Evolutionary conservation across 2,797 vertebrate genomes (phyloP), one percentile per base, ranked within the genome.

Genomic region (Agapornis canus): DNA sequence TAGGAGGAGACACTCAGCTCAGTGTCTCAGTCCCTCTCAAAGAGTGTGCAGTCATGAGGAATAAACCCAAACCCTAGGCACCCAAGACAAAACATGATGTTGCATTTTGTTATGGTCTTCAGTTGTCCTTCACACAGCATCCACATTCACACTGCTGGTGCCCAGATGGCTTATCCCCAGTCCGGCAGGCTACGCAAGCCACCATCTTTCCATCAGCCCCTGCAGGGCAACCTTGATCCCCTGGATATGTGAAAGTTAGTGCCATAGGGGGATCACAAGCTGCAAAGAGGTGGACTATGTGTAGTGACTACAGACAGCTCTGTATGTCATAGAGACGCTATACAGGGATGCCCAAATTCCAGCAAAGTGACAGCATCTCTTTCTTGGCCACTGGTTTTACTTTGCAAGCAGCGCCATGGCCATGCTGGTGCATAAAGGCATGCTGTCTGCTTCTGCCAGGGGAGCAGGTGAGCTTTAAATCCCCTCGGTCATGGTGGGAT

Each of bases 61-160:
- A 64, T 2, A 9, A 71, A 47, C 31, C 39, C 65, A 83, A 78
- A 72, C 9, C 13, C 65, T 65, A 49, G 47, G 66, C 65, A 92
- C 70, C 45, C 29, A 37, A 89, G 63, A 91, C 83, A 81, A 89
- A 95, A 72, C 70, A 92, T 0, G 0, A 17, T 29, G 13, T 6
- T 82, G 51, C 19, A 6, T 80, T 47, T 82, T 72, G 14, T 59
- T 68, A 0, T 22, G 23, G 18, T 63, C 71, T 70, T 2, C 1
- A 5, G 27, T 88, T 86, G 76, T 89, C 91, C 91, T 91, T 94
- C 92, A 91, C 60, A 11, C 79, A 69, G 49, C 60, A 45, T 16
- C 35, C 0, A 4, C 75, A 73, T 13, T 70, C 83, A 77, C 56
- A 20, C 49, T 51, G 47, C 77, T 81, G 73, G 56, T 73, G 71